Conservation (phyloP, 1,140 invertebrate species). For the Hestina assimilis region DNA sequence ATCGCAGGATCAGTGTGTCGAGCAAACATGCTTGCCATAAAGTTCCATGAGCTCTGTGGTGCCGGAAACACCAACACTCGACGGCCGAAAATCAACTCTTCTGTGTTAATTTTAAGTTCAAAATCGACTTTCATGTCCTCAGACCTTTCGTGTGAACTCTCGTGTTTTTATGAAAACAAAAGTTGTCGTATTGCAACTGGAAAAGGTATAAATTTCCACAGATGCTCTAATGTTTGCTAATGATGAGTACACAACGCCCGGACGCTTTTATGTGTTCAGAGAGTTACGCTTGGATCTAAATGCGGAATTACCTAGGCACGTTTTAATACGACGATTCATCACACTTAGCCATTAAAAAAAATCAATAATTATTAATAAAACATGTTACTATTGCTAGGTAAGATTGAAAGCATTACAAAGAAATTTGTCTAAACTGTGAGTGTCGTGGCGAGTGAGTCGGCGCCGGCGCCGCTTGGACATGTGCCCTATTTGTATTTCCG, state of each 20-base stretch:
- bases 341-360: neutral
- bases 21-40: constrained; percentile 44
- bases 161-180: constrained; percentile 4
- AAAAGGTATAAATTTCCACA: constrained; percentile 22
- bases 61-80: constrained; percentile 14
- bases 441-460: constrained; percentile 19
- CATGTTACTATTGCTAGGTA: too few relatives aligned
- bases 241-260: constrained; percentile 20
- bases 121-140: constrained; percentile 1
- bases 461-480: constrained; percentile 47
- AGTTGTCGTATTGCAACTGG: constrained; percentile 15
- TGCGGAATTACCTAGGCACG: neutral
- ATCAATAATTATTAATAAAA: too few relatives aligned
- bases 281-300: constrained; percentile 3
- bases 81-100: constrained; percentile 10
- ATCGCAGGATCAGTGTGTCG: constrained; percentile 42
- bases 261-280: constrained; percentile 15
- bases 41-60: constrained; percentile 18
- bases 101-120: constrained; percentile 1
- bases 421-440: too few relatives aligned
- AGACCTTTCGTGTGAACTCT: too few relatives aligned
- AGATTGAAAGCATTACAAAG: too few relatives aligned
- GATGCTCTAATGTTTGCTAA: constrained; percentile 25
- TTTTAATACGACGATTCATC: neutral
- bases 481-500: constrained; percentile 54